A percentile compares a stretch with the other conserved stretches of the same genome.
Evolutionary conservation across 2,797 vertebrate genomes (phyloP).

Genomic region (Phalanger gymnotis): DNA sequence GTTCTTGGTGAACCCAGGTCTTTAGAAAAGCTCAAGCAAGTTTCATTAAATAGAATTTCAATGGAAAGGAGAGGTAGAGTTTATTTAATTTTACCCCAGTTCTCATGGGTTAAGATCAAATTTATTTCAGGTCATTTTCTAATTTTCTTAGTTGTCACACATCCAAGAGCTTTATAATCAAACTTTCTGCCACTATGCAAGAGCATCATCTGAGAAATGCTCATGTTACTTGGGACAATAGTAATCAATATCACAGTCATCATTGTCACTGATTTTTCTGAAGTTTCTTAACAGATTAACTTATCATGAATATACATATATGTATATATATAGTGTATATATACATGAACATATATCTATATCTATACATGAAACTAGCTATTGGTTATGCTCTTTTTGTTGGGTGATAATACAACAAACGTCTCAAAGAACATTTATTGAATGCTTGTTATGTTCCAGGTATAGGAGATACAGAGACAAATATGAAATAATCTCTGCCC

Average conservation of each 20-base stretch:
- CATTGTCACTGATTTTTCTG: not conserved
- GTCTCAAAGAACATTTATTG: not conserved
- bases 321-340: not conserved
- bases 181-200: not conserved
- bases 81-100: not conserved
- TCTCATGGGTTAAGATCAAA: not conserved
- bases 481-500: not conserved
- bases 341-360: not conserved
- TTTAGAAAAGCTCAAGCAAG: not conserved
- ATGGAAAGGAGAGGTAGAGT: conserved; percentile 12
- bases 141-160: not conserved
- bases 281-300: conserved; percentile 17
- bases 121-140: not conserved
- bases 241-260: conserved; percentile 4
- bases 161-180: not conserved
- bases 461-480: not conserved
- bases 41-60: not conserved
- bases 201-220: not conserved
- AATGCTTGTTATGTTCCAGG: not conserved
- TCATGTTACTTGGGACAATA: not conserved
- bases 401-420: not conserved
- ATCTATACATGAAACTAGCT: not conserved
- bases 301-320: not conserved
- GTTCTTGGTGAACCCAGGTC: not conserved
- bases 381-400: not conserved